Conservation (phyloP, 2,113 vertebrate genomes). For the Oryzias melastigma region DNA sequence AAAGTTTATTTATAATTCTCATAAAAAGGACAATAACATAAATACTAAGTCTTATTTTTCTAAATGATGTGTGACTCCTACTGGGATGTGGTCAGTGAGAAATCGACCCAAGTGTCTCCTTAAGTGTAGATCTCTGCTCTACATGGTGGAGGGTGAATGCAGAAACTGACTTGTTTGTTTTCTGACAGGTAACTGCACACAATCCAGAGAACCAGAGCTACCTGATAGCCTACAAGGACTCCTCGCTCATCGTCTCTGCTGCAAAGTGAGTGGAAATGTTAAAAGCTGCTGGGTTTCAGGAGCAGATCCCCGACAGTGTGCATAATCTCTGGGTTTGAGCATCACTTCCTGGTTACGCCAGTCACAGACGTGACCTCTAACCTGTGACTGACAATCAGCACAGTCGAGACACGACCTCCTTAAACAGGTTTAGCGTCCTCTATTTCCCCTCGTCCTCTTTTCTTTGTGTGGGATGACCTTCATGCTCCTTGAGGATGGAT, state of each 20-base stretch:
- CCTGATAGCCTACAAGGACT: slow-evolving; percentile 97
- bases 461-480: slow-evolving; percentile 42
- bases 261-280: slow-evolving; percentile 85
- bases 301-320: neutral
- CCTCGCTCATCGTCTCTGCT: slow-evolving; percentile 92
- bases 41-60: too few relatives aligned
- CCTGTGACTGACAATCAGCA: slow-evolving; percentile 4
- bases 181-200: slow-evolving; percentile 71
- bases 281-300: too few relatives aligned
- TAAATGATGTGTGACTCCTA: too few relatives aligned
- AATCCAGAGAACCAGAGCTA: slow-evolving; percentile 98
- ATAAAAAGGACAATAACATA: too few relatives aligned
- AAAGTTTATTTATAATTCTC: too few relatives aligned
- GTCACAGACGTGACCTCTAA: slow-evolving; percentile 9
- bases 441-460: slow-evolving; percentile 1
- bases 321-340: slow-evolving; percentile 24
- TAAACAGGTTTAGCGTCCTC: neutral
- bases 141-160: too few relatives aligned
- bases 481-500: neutral
- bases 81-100: too few relatives aligned
- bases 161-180: neutral
- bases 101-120: too few relatives aligned
- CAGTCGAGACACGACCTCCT: neutral
- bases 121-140: too few relatives aligned
- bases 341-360: slow-evolving; percentile 53